Conservation (phyloP, 2,888 invertebrate genomes). For the Petrolisthes cinctipes region DNA sequence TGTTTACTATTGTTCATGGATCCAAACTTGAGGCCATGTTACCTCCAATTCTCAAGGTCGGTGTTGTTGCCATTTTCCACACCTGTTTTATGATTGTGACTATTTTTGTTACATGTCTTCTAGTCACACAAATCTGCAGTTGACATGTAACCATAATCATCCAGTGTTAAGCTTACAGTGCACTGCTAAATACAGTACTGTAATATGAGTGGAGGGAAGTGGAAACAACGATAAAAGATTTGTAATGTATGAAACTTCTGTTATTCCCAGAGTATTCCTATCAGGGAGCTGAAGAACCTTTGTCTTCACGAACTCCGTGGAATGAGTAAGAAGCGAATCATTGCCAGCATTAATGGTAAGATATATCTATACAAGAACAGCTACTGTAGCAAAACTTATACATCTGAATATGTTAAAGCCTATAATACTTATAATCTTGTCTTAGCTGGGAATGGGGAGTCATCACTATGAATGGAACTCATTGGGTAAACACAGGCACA, state of each 20-base stretch:
- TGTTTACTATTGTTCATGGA: conserved; percentile 70
- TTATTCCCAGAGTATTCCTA: conserved; percentile 67
- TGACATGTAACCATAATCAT: no score
- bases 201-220: no score
- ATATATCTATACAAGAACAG: not conserved
- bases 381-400: not conserved
- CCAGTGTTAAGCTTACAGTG: no score
- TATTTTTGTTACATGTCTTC: not conserved
- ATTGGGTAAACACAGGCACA: no score
- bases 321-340: conserved; percentile 64
- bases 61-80: not conserved
- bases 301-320: conserved; percentile 70
- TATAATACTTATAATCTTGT: not conserved
- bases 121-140: not conserved
- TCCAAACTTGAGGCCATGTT: conserved; percentile 70
- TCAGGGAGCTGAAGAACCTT: conserved; percentile 69
- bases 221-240: no score
- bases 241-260: no score
- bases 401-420: not conserved
- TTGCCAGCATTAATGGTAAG: conserved; percentile 62
- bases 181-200: no score
- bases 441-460: not conserved
- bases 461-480: not conserved
- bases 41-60: conserved; percentile 71
- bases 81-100: not conserved